Base-by-base conservation (phyloP, 1,140 invertebrate species). In the Oryctes rhinoceros region DNA sequence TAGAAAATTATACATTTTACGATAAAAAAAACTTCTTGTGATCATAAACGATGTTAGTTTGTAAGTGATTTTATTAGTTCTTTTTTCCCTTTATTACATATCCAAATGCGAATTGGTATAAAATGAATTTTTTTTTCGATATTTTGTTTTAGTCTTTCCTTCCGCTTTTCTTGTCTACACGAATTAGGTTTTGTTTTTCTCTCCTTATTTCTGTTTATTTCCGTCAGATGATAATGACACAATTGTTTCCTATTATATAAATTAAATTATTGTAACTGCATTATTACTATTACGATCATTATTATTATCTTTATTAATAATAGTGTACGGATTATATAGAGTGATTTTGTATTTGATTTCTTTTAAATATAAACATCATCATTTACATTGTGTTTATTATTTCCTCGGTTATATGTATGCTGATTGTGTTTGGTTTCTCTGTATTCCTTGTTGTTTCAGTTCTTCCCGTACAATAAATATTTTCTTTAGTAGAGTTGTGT, bases 341-440 rank as follows among this genome's bases (percentile, higher is more conserved):
- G 11, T 71, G 65, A 71, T 71, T 71, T 71, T 71, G 65, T 71
- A 71, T 71, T 71, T 71, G 65, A 71, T 71, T 71, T 71, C 65
- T 71, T 71, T 71, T 71, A 71, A 71, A 71, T 71, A 71, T 71
- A 71, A 71, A 71, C 65, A 37, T 71, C 65, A 71, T 71, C 65
- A 71, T 71, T 37, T 35, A 35, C 35, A 13, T 71, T 71, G 65
- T 71, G 20, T 35, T 71, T 71, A 37, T 71, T 71, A 37, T 71
- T 71, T 59, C 13, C 15, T 59, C 15, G 39, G 5, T 44, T 44
- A 44, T 10, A 10, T 44, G 9, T 44, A 10, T 44, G 9, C 9
- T 20, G 15, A n/a, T 59, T 59, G 15, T 59, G 53, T 18, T 59
- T 59, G 15, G 53, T 59, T 59, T 59, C 53, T 18, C 53, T 18